phyloP scores from a whole-genome alignment of 2,113 vertebrate genomes.

The Aepyceros melampus region DNA sequence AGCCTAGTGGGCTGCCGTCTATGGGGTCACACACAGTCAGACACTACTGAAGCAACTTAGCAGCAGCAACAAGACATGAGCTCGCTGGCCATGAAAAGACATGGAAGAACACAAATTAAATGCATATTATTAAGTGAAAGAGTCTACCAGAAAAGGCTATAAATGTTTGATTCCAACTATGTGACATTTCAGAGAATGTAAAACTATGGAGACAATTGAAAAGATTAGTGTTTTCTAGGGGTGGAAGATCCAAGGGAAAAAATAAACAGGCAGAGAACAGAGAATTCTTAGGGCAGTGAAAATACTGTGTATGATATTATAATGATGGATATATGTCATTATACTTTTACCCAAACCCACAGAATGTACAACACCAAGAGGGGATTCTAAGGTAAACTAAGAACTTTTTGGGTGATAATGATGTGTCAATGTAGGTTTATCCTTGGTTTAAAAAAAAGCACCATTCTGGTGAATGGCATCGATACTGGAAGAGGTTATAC shows the following conservation, averaged over 20 bases:
- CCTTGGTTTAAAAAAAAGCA: neutral
- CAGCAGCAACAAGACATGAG: neutral
- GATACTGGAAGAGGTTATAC: neutral
- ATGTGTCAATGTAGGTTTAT: neutral
- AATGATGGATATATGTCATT: neutral
- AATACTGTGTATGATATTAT: neutral
- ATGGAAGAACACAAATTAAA: neutral
- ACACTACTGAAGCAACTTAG: too few species aligned
- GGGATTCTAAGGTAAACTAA: neutral
- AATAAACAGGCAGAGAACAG: neutral
- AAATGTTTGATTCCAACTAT: neutral
- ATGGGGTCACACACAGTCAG: too few species aligned
- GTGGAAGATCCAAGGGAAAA: neutral
- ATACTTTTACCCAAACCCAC: neutral
- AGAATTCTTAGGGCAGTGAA: neutral
- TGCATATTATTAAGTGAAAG: neutral
- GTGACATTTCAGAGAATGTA: neutral
- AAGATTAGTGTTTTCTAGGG: neutral
- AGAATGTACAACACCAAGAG: neutral
- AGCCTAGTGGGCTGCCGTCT: too few species aligned
- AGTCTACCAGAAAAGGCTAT: neutral
- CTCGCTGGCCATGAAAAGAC: neutral
- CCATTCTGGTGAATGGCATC: neutral
- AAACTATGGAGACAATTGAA: neutral
- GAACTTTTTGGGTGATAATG: neutral